phyloP scores from a whole-genome alignment of 1,140 invertebrate species.

The Drosophila guanche region DNA sequence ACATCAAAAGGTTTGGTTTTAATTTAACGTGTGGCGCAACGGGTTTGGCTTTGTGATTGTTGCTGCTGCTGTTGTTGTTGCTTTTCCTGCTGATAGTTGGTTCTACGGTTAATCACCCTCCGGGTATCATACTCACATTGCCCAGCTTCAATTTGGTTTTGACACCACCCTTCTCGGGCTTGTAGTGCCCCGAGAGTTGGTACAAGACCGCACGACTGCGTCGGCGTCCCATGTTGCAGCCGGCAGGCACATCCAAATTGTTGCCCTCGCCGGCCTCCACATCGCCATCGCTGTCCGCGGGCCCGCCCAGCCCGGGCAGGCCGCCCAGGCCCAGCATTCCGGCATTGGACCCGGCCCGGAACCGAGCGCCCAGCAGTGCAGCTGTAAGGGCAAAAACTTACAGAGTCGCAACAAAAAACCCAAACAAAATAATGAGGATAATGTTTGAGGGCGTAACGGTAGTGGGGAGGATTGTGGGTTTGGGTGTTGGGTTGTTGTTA shows the following conservation, averaged over 20 bases:
- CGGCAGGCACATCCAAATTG: conserved; percentile 92
- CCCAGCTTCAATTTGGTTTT: conserved; percentile 97
- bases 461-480: conserved; percentile 2
- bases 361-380: conserved; percentile 82
- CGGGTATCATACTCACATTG: conserved; percentile 90
- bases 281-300: conserved; percentile 84
- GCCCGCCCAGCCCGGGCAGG: conserved; percentile 88
- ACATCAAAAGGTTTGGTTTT: conserved; percentile 33
- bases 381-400: conserved; percentile 84
- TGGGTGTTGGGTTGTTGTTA: neutral
- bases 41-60: conserved; percentile 6
- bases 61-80: neutral
- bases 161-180: conserved; percentile 90
- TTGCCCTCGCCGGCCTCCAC: conserved; percentile 88
- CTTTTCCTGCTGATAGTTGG: neutral
- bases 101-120: too few species aligned
- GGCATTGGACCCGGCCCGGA: conserved; percentile 88
- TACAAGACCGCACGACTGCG: conserved; percentile 97
- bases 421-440: conserved; percentile 31
- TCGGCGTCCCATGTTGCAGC: conserved; percentile 94
- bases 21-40: conserved; percentile 22
- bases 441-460: conserved; percentile 2
- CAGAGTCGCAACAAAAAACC: conserved; percentile 69
- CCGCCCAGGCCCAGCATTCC: conserved; percentile 88
- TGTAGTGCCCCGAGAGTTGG: conserved; percentile 97